Conservation (phyloP, 2,888 invertebrate species). For the Tholera decimalis region DNA sequence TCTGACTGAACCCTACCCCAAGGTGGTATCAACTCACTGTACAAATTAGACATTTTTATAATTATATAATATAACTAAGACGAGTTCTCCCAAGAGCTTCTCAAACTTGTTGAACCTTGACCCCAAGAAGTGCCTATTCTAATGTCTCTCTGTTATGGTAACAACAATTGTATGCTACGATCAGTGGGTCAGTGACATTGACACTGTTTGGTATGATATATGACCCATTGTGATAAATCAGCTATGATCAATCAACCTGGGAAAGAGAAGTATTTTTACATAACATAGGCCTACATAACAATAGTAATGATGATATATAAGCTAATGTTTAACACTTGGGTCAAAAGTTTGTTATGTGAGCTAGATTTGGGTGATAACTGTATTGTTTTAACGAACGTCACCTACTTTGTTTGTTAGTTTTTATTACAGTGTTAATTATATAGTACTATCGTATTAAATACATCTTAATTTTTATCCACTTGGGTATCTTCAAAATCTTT, state of each 20-base stretch:
- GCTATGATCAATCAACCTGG: slow-evolving; percentile 60
- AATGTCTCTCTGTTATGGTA: slow-evolving; percentile 34
- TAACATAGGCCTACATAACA: slow-evolving; percentile 50
- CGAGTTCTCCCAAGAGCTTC: slow-evolving; percentile 20
- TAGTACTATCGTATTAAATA: too few species aligned
- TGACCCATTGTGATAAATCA: slow-evolving; percentile 61
- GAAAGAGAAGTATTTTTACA: slow-evolving; percentile 46
- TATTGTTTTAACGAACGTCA: slow-evolving; percentile 24
- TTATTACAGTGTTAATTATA: slow-evolving; percentile 13
- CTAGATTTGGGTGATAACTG: slow-evolving; percentile 30
- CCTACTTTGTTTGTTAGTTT: slow-evolving; percentile 12
- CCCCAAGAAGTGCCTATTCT: slow-evolving; percentile 45
- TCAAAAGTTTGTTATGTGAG: slow-evolving; percentile 40
- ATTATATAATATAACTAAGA: background rate
- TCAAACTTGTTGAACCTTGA: slow-evolving; percentile 38
- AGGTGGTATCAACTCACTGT: too few species aligned
- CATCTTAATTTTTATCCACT: too few species aligned
- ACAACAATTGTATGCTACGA: slow-evolving; percentile 45
- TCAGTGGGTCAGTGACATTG: slow-evolving; percentile 72
- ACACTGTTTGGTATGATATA: slow-evolving; percentile 68
- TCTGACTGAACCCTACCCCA: too few species aligned
- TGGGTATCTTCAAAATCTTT: too few species aligned
- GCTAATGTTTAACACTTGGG: slow-evolving; percentile 19
- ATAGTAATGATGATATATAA: slow-evolving; percentile 50
- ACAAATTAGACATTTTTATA: too few species aligned